phyloP scores from a whole-genome alignment of 2,113 vertebrate genomes.

The Odobenus rosmarus region DNA sequence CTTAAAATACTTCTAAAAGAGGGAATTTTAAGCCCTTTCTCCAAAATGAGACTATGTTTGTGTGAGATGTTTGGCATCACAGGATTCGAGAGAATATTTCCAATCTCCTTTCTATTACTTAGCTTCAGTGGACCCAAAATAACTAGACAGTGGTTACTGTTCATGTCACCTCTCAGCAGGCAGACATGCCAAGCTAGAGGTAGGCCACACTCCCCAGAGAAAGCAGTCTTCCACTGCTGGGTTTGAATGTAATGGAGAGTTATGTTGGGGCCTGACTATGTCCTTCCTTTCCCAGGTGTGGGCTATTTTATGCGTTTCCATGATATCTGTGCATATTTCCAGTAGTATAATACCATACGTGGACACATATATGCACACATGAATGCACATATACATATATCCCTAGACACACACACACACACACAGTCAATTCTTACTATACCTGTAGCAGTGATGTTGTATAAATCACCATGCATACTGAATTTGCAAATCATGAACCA shows the following conservation, averaged over 20 bases:
- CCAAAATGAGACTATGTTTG: not conserved
- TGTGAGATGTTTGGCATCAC: too few species aligned
- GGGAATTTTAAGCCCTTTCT: not conserved
- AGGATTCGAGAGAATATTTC: not conserved
- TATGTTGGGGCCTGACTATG: fast-evolving
- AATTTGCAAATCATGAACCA: not conserved
- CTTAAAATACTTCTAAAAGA: not conserved
- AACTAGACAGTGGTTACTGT: not conserved
- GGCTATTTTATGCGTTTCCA: fast-evolving
- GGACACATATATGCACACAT: fast-evolving
- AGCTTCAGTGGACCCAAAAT: not conserved
- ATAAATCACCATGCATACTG: not conserved
- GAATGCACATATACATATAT: too few species aligned
- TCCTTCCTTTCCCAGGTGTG: too few species aligned
- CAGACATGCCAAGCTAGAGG: too few species aligned
- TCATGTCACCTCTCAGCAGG: too few species aligned
- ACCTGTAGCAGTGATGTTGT: too few species aligned
- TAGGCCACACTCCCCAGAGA: fast-evolving
- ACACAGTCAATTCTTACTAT: not conserved
- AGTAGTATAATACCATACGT: too few species aligned
- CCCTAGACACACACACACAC: not conserved
- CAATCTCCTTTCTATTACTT: fast-evolving
- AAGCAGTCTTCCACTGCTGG: not conserved
- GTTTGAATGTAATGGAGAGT: fast-evolving
- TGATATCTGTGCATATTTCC: fast-evolving